Evolutionary conservation across 35 echinoderm and acorn worm species (phyloP), one percentile per base, ranked within the genome.

Genomic region (Lytechinus variegatus): DNA sequence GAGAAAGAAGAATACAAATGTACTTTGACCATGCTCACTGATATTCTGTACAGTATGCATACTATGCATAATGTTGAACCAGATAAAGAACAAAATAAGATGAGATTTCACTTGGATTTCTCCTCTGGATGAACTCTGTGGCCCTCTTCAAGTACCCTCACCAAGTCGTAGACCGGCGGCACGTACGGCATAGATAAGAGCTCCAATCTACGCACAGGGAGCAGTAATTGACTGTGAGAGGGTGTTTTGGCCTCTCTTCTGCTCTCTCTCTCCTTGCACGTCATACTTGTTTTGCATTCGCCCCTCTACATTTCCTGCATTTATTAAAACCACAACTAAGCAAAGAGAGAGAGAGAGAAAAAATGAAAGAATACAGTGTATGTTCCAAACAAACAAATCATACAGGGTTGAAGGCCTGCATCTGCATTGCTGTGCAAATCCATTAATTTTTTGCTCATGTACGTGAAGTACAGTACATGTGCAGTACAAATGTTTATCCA

Each of bases 221-320:
- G 66, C 66, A 79, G 66, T 79, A 79, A 79, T 79, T 79, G 66
- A 79, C 66, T 79, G 14, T 79, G 66, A 79, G 66, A 79, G 66
- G n/a, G 14, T 79, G 66, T 79, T 79, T 79, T 79, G 66, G 66
- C 66, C 66, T 79, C 66, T 79, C 61, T 71, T 16, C 8, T 1
- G 4, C 16, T 19, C 66, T 16, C 19, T 79, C 21, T 24, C 19
- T 7, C 19, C 5, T 4, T 79, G 66, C 66, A 79, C 14, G 66
- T 79, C 66, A 79, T 79, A 79, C 66, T 79, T 79, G 66, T 79
- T 79, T 79, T 79, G 66, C 66, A 79, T 79, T 16, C 4, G 66
- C 66, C 66, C 8, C 66, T 79, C 66, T 79, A 79, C 66, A 79
- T 79, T 79, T 79, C 66, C 66, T 79, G 66, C 66, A 79, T 79